Evolutionary conservation across 2,888 invertebrate species (phyloP), one percentile per base, ranked within the genome.

Genomic region (Volucella inanis): DNA sequence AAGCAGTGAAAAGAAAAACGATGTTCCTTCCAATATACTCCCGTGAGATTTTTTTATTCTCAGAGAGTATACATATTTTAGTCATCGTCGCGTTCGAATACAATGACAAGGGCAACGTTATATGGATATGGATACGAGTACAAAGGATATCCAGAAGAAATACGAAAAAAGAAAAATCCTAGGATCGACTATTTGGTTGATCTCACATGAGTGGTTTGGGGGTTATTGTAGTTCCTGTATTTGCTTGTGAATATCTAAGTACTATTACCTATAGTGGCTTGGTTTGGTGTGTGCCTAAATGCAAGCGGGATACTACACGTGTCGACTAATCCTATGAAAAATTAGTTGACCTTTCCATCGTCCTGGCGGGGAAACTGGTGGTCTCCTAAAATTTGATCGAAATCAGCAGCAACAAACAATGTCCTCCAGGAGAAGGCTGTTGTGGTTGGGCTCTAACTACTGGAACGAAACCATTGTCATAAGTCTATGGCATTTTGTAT

Each of bases 401-500:
- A 12, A 43, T 62, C 61, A 47, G 38, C 45, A 65, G 47, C 54
- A 65, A 39, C 62, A 31, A 74, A 64, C 62, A 74, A 55, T 18
- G 54, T 52, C 38, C 61, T 47, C 49, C 68, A 61, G 4, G 31
- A 31, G 31, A 31, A 6, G 4, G 31, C 31, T 31, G 31, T 6
- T 31, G 31, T 31, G 6, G 6, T 1, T 31, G 4, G 31, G 31
- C 6, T 31, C 31, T n/a, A n/a, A n/a, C n/a, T 31, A 31, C 15
- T 45, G 15, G 22, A 12, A 8, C 55, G 14, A 54, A 39, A 50
- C 38, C 62, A 38, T 47, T 39, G 15, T 41, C 59, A 57, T 50
- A 15, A 76, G 15, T 18, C 52, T 41, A 49, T 9, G 62, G 70
- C 68, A 75, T 75, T 70, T 79, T 76, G 72, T 71, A 80, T 71